Base-by-base conservation (phyloP, 1,140 invertebrate species). In the Penaeus indicus region DNA sequence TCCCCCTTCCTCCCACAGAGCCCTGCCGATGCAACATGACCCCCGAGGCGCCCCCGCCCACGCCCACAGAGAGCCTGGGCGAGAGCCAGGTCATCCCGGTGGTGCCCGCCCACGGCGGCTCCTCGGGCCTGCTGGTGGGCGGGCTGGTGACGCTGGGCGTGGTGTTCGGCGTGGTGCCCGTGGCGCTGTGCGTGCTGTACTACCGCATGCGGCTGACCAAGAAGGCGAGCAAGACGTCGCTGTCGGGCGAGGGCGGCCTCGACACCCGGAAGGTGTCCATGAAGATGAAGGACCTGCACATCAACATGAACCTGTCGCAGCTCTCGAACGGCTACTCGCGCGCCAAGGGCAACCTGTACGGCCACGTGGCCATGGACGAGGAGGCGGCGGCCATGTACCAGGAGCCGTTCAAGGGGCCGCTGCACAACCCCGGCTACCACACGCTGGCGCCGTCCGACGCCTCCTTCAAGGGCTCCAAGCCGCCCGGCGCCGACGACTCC, bases 311-410 rank as follows among this genome's bases (percentile, higher is more conserved):
- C 69, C 61, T 88, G 27, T 77, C 86, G 60, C 86, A 64, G 42
- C 60, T 85, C 60, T 82, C 84, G 25, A 89, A 89, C 84, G 80
- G 90, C 10, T 91, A 91, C 86, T 91, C 93, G 86, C 93, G 92
- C 88, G 92, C 93, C 89, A 94, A 94, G 91, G 94, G 94, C 38
- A 94, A 94, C 89, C 92, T 94, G 86, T 94, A 94, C 90, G 94
- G 94, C 86, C 94, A 94, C 91, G 93, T 94, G 22, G 93, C 93
- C 4, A 92, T 93, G 47, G 94, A 94, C 32, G 94, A 94, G 78
- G 92, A 92, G 62, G 92, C 93, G 22, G 91, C 92, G 16, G 93
- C 93, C 54, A 91, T 92, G 77, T 93, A 92, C 82, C 93, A 93
- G 77, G 92, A 93, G 85, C 92, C 92, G 8, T 92, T 91, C 83